phyloP scores from a whole-genome alignment of 2,797 vertebrate species.

The Carcharodon carcharias region DNA sequence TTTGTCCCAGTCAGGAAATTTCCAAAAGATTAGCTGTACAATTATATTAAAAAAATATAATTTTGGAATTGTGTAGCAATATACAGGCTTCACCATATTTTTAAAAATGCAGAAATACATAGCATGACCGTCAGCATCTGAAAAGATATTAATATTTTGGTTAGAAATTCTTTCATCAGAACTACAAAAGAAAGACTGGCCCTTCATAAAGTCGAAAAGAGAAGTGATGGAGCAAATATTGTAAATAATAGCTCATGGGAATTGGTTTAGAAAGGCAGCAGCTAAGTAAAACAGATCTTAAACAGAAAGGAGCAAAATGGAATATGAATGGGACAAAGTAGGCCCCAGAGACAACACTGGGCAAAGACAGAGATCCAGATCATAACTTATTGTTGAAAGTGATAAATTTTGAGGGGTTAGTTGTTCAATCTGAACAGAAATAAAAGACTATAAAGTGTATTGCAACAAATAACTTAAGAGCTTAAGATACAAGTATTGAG shows the following conservation, averaged over 20 bases:
- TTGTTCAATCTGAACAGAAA: neutral
- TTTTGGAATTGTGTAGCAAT: neutral
- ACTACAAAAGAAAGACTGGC: neutral
- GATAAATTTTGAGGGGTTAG: neutral
- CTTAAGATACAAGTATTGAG: too few species aligned
- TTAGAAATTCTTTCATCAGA: neutral
- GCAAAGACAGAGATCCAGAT: neutral
- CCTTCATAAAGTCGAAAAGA: neutral
- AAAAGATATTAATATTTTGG: neutral
- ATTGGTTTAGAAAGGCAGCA: neutral
- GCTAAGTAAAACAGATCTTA: neutral
- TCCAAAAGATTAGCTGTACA: neutral
- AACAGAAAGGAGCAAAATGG: neutral
- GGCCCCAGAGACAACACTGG: neutral
- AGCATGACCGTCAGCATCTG: neutral
- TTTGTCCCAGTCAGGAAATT: neutral
- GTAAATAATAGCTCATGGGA: neutral
- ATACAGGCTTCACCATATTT: neutral
- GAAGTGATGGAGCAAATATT: neutral
- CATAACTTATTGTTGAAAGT: neutral
- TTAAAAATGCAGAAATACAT: neutral
- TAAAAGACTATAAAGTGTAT: neutral
- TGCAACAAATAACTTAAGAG: neutral
- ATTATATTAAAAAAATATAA: neutral
- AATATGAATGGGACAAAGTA: neutral